Base-by-base conservation (phyloP, 2,113 vertebrate genomes). In the Acrocephalus kingi region DNA sequence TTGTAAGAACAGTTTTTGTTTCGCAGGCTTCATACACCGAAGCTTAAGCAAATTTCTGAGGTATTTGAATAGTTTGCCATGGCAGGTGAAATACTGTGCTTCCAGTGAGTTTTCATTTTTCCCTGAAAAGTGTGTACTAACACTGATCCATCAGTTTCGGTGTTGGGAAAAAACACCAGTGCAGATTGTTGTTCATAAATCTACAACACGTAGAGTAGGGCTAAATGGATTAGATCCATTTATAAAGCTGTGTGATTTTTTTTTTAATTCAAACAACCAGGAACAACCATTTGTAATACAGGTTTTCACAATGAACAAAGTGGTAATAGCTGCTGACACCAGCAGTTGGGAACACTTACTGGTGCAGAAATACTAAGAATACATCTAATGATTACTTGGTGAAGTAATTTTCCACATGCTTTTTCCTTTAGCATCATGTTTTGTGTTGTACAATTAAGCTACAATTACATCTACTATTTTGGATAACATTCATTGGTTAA, bases 401-500 rank as follows among this genome's bases (percentile, higher is more conserved):
- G 85, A 97, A 97, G 90, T 94, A 97, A 97, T 97, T 97, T 97
- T 96, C 93, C 93, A 96, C 87, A 61, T 94, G 93, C 92, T 97
- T 96, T 96, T 96, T 95, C 89, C 89, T 97, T 97, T 97, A 95
- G 93, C 96, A 97, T 97, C 91, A 97, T 97, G 97, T 98, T 98
- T 98, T 98, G 96, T 98, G 97, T 98, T 98, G 98, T 98, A 98
- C 94, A 97, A 97, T 98, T 98, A 98, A 98, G 89, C 97, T 98
- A 97, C 94, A 96, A 51, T 97, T 97, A 97, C 98, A 97, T 93
- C 97, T 98, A 97, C 97, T 98, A 98, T 98, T 98, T 98, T 98
- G 98, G 98, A 98, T 98, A 98, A 98, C 97, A 97, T 97, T 97
- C 95, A 95, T 98, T 98, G 98, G 97, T 98, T 98, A 98, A 98